Evolutionary conservation across 2,797 vertebrate genomes (phyloP), one percentile per base, ranked within the genome.

Genomic region (Ctenochaetus hawaiiensis): DNA sequence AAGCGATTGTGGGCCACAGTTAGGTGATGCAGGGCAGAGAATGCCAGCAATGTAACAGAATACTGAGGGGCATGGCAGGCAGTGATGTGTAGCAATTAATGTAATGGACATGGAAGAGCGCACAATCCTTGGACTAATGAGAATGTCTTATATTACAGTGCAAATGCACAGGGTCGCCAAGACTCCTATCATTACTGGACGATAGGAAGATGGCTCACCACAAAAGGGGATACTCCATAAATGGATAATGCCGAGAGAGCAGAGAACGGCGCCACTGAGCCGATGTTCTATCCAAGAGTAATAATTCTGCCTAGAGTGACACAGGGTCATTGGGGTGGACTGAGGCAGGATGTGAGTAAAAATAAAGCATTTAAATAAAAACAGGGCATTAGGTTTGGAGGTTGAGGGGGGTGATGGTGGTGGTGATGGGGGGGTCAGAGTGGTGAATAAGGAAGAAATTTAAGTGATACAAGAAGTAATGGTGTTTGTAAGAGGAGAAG

Each of bases 21-120:
- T 81, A 81, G 80, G 80, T 69, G 86, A 85, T 84, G 67, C 65
- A 48, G 83, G 84, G 63, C 61, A 54, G 69, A 59, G 60, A 70
- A 88, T 75, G 79, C 75, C 65, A 53, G 71, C 83, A 23, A 80
- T 83, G 92, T 92, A 93, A 93, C 89, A 70, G 77, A 91, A 92
- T 78, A 92, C 87, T 44, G 83, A 71, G 77, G 85, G 85, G 87
- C 76, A 90, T 22, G 74, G 85, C 80, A 86, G 87, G 84, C 86
- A 86, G 79, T 87, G 83, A 93, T 90, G 87, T 91, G 90, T 85
- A 87, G 91, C 91, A 95, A 94, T 96, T 95, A 95, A 93, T 94
- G 92, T 92, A 95, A 94, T 93, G 93, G 92, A 94, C 93, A 92
- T 87, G 84, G 88, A 88, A 91, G 89, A 89, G 72, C 80, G 84